Conservation (phyloP, 2,113 vertebrate species). For the Myodes glareolus region DNA sequence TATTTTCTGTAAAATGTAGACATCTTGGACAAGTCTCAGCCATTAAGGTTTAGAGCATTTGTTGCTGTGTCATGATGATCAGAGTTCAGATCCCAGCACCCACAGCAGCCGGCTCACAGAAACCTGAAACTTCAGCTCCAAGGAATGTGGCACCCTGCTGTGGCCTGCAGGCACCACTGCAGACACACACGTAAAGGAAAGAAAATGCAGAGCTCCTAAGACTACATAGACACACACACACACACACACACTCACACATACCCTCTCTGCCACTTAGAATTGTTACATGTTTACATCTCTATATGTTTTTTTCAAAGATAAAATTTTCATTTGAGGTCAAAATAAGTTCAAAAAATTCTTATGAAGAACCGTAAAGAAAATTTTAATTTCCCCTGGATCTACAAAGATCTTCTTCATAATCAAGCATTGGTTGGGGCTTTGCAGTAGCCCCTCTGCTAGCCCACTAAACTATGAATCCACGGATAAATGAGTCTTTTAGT, state of each 20-base stretch:
- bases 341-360: not conserved
- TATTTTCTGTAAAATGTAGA: not conserved
- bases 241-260: not conserved
- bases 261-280: not conserved
- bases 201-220: not conserved
- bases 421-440: not conserved
- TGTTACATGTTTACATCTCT: not conserved
- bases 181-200: not conserved
- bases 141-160: not conserved
- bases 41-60: not conserved
- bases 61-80: not conserved
- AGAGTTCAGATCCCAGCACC: not conserved
- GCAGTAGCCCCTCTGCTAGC: not conserved
- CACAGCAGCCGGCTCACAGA: not conserved
- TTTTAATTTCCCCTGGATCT: not conserved
- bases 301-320: not conserved
- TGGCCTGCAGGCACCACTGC: not conserved
- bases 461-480: not conserved
- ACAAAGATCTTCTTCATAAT: not conserved
- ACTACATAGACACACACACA: not conserved
- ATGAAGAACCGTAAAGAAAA: constrained; percentile 3
- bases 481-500: not conserved
- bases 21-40: not conserved
- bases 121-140: not conserved
- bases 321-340: not conserved